Evolutionary conservation across 2,888 invertebrate species (phyloP).

Genomic region (Drosophila nr. fundita): DNA sequence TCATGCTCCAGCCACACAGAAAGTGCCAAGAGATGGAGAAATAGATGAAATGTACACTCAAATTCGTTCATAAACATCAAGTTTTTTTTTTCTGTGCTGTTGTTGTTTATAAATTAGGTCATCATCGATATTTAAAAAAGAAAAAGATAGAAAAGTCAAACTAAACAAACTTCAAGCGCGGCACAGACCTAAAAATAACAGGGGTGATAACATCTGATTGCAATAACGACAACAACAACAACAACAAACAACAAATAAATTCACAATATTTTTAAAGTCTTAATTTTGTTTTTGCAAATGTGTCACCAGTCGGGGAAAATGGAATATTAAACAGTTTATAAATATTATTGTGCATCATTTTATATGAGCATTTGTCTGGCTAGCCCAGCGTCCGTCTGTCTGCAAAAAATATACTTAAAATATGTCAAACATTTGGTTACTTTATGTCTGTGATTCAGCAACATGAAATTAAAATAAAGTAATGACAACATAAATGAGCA

Average conservation of each 20-base stretch:
- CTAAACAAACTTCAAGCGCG: constrained; percentile 44
- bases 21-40: constrained; percentile 11
- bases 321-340: neutral
- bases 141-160: constrained; percentile 8
- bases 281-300: constrained; percentile 23
- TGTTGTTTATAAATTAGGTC: constrained; percentile 64
- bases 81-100: neutral
- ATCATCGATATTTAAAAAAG: constrained; percentile 47
- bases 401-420: neutral
- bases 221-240: constrained; percentile 12
- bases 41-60: constrained; percentile 38
- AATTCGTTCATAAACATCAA: constrained; percentile 33
- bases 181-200: constrained; percentile 36
- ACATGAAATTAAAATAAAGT: neutral
- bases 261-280: neutral
- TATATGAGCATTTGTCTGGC: neutral
- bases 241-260: neutral
- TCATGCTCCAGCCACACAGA: constrained; percentile 47
- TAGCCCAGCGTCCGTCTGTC: neutral
- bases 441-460: neutral
- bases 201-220: constrained; percentile 41
- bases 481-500: neutral
- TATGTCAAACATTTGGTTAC: neutral
- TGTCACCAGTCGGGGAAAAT: constrained; percentile 27
- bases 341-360: neutral